Evolutionary conservation across 2,888 invertebrate genomes (phyloP), one percentile per base, ranked within the genome.

Genomic region (Syrista parreyssii): DNA sequence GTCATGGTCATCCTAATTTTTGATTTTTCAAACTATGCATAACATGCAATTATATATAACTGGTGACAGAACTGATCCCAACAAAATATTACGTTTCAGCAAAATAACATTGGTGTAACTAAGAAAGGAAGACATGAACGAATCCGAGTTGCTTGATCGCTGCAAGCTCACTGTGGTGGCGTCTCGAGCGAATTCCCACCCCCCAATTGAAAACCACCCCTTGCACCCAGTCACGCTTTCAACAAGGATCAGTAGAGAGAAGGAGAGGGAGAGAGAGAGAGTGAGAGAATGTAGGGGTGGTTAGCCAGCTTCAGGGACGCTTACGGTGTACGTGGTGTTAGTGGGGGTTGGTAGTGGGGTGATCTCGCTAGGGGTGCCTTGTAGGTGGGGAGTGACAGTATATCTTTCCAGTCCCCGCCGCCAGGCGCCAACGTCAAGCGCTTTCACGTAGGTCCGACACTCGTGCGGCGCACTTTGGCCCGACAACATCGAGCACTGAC

Each of bases 381-480:
- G 15, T 23, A 33, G 23, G 73, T 32, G 71, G 71, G 33, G 71
- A 31, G 12, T 31, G 71, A 33, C 32, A 33, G 31, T 6, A 15
- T 33, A 68, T 76, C 79, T 84, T 80, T 81, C 78, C 83, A 77
- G 76, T 76, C 83, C 82, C 84, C 83, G 79, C 83, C 84, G 81
- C 83, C 77, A 85, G 83, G 84, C 87, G 85, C 86, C 87, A 85
- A 86, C 85, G 85, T 84, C 84, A 84, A 86, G 86, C 87, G 87
- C 86, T 83, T 86, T 87, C 86, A 87, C 86, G 84, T 85, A 85
- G 86, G 84, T 81, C 86, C 87, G 86, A 87, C 90, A 91, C 88
- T 91, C 90, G 89, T 87, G 90, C 87, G 89, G 89, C 87, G 89
- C 87, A 88, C 88, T 85, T 87, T 88, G 88, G 84, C 87, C 86